Evolutionary conservation across 2,888 invertebrate species (phyloP).

Genomic region (Zygothrica quintamaculata): DNA sequence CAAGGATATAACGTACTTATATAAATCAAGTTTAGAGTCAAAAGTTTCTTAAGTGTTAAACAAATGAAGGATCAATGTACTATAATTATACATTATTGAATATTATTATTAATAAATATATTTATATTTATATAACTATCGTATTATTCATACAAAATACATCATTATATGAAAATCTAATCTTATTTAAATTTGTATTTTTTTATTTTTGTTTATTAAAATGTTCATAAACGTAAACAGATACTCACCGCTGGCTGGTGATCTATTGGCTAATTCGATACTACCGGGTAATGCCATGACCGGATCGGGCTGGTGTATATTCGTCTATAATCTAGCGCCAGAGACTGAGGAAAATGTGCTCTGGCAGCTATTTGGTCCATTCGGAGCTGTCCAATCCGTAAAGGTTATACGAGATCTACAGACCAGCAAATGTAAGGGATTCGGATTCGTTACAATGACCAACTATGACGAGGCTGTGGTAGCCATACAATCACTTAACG

Average conservation of each 20-base stretch:
- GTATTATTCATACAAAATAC: neutral
- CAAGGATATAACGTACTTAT: neutral
- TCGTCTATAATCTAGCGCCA: conserved; percentile 97
- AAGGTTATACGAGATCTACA: conserved; percentile 98
- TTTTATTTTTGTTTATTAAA: neutral
- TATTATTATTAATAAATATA: conserved; percentile 9
- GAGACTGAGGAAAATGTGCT: conserved; percentile 98
- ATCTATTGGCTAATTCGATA: conserved; percentile 90
- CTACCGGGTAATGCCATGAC: conserved; percentile 94
- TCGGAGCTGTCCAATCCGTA: conserved; percentile 98
- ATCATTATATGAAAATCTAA: conserved; percentile 19
- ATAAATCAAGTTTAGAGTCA: conserved; percentile 33
- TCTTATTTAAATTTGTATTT: conserved; percentile 1
- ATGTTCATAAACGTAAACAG: conserved; percentile 71
- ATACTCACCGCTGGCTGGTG: conserved; percentile 92
- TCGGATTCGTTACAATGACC: conserved; percentile 99
- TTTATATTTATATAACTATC: neutral
- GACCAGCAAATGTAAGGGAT: conserved; percentile 99
- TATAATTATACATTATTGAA: conserved; percentile 26
- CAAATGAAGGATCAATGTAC: conserved; percentile 35
- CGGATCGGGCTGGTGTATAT: conserved; percentile 92
- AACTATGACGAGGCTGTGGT: conserved; percentile 98
- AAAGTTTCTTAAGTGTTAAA: conserved; percentile 46
- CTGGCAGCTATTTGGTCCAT: conserved; percentile 98
- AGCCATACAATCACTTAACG: conserved; percentile 98